These are phyloP conservation scores for Pterocles orientalis DNA, from an alignment of 2,113 vertebrate genomes.

Conservation along the genomic window DNA sequence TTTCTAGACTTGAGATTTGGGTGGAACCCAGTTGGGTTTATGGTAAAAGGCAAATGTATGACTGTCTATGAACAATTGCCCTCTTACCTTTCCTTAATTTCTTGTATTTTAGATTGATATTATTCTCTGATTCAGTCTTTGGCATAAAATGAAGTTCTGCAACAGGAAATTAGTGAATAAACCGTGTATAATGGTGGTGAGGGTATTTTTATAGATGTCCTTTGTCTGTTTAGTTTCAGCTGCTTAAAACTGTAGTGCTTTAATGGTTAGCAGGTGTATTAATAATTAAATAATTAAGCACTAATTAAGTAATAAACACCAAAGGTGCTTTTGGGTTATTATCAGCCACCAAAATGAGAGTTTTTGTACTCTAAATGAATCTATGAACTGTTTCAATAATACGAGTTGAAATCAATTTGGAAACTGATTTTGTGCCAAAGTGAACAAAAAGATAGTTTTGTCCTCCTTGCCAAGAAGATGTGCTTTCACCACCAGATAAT, in stretches of 20 bases:
- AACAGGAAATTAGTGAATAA: background rate
- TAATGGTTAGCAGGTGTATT: background rate
- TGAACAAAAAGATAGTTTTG: background rate
- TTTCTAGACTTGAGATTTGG: background rate
- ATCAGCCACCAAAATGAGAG: background rate
- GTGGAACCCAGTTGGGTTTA: background rate
- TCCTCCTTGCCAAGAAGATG: background rate
- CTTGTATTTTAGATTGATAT: background rate
- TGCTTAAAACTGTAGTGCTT: background rate
- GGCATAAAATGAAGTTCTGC: background rate
- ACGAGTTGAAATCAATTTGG: background rate
- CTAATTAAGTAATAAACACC: background rate
- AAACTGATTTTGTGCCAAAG: slow-evolving; percentile 18
- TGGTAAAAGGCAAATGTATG: background rate
- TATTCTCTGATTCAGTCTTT: background rate
- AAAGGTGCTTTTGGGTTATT: background rate
- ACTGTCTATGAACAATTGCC: background rate
- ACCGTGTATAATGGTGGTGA: background rate
- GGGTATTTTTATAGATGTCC: background rate
- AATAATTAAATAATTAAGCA: background rate
- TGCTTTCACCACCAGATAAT: slow-evolving; percentile 27
- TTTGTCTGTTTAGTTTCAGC: background rate
- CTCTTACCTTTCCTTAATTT: background rate
- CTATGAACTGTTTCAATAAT: background rate
- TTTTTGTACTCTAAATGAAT: background rate